Evolutionary conservation across 2,888 invertebrate species (phyloP), one percentile per base, ranked within the genome.

Genomic region (Eustalomyia histrio): DNA sequence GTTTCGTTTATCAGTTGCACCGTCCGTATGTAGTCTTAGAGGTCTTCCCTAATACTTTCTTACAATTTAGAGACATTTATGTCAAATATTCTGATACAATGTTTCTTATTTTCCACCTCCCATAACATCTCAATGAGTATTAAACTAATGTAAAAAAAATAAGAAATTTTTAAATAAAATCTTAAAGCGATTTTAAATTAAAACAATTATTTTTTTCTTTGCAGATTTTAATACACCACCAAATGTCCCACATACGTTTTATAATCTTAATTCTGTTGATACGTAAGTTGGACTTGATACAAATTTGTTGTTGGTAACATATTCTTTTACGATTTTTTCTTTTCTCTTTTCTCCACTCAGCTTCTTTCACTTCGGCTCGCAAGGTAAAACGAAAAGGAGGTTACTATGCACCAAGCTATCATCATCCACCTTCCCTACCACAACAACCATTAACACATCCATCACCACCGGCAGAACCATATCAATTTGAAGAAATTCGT

Each of bases 401-500:
- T 10, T 72, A 55, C 12, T 83, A 71, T 63, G 64, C 43, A 10
- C 21, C 76, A 47, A 71, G 47, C 39, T 64, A 53, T 65, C 75
- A 67, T 35, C 55, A 55, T 18, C 74, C 64, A n/a, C 50, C n/a
- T 16, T 39, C 63, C 18, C 75, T 57, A 16, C 50, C 12, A 16
- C 72, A 64, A 9, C 39, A 43, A 39, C 61, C 58, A 43, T 29
- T 68, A 14, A 14, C 52, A 1, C 71, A 47, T 9, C 17, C 55
- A 1, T 57, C 79, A 12, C 80, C 71, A 18, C 53, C 55, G 2
- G n/a, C 53, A 14, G 63, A 71, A 21, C 87, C 88, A 0, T 89
- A 86, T 80, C 73, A 81, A 24, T 88, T 87, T 16, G 88, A 89
- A 79, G 76, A 85, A 29, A 82, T 88, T 7, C 85, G 85, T 74